Evolutionary conservation across 2,113 vertebrate species (phyloP).

Genomic region (Tyto alba): DNA sequence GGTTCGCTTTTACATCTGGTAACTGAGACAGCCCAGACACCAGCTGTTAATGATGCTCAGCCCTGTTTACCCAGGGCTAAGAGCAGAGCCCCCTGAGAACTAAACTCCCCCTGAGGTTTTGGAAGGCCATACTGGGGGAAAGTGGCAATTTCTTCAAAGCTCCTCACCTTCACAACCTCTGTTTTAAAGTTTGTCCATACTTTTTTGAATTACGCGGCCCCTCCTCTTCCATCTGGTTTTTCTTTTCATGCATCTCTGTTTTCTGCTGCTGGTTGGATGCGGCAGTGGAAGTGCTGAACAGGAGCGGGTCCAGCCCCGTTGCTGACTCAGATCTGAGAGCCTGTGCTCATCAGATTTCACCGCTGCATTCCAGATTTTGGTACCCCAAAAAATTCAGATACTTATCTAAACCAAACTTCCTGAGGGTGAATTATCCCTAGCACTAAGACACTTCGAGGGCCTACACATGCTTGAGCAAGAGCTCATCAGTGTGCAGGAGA

Average conservation of each 20-base stretch:
- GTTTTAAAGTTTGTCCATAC: background rate
- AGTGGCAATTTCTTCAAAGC: background rate
- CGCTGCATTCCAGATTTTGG: background rate
- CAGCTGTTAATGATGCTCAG: background rate
- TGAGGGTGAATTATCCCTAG: background rate
- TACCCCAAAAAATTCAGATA: background rate
- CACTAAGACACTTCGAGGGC: background rate
- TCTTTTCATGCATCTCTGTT: background rate
- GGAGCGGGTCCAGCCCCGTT: background rate
- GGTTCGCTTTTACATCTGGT: background rate
- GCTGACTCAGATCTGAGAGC: slow-evolving; percentile 33
- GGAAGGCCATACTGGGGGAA: background rate
- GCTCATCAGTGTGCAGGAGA: background rate
- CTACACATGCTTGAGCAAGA: background rate
- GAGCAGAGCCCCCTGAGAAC: background rate
- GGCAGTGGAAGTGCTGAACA: slow-evolving; percentile 24
- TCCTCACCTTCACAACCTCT: background rate
- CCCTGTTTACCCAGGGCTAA: background rate
- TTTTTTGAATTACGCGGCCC: background rate
- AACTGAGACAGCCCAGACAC: background rate
- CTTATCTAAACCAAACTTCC: slow-evolving; percentile 48
- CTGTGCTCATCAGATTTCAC: slow-evolving; percentile 12
- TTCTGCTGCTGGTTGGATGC: background rate
- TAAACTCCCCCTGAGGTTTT: background rate
- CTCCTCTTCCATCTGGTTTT: background rate